These are phyloP conservation scores for Mythimna loreyi DNA, from an alignment of 2,888 invertebrate species.

Conservation along the genomic window DNA sequence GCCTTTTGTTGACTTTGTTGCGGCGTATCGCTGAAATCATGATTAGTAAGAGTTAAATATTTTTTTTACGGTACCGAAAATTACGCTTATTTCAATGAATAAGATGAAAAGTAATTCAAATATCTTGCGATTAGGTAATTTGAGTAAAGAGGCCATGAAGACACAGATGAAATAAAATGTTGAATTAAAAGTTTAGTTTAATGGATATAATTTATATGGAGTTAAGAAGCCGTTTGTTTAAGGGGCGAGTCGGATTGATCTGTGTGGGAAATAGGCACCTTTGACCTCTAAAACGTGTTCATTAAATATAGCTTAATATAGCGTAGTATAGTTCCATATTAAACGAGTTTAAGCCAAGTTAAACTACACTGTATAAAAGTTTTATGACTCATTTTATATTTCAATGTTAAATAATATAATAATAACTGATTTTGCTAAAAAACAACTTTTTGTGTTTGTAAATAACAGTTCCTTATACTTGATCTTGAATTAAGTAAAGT, in stretches of 20 bases:
- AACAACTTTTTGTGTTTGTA: slow-evolving; percentile 12
- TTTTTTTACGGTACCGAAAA: not conserved
- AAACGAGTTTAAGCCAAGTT: slow-evolving; percentile 38
- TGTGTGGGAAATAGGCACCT: slow-evolving; percentile 53
- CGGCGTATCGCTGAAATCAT: not conserved
- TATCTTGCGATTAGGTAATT: not conserved
- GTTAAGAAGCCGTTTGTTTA: slow-evolving; percentile 19
- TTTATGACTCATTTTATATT: slow-evolving; percentile 21
- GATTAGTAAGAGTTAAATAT: not conserved
- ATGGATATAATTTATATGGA: slow-evolving; percentile 17
- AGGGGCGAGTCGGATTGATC: slow-evolving; percentile 26
- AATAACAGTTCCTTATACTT: slow-evolving; percentile 3
- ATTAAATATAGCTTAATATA: slow-evolving; percentile 44
- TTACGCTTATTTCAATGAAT: not conserved
- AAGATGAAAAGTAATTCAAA: not conserved
- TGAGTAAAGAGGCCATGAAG: slow-evolving; percentile 2
- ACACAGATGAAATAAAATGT: slow-evolving; percentile 3
- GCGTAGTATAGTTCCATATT: slow-evolving; percentile 16
- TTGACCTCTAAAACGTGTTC: slow-evolving; percentile 58
- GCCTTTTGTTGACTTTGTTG: slow-evolving; percentile 19
- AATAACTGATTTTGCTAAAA: slow-evolving; percentile 20
- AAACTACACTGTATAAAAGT: slow-evolving; percentile 26
- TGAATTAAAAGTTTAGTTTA: slow-evolving; percentile 6
- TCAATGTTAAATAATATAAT: slow-evolving; percentile 44
- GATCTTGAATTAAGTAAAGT: not conserved